These are phyloP conservation scores for Operophtera brumata DNA, from an alignment of 2,888 invertebrate genomes.

Conservation along the genomic window DNA sequence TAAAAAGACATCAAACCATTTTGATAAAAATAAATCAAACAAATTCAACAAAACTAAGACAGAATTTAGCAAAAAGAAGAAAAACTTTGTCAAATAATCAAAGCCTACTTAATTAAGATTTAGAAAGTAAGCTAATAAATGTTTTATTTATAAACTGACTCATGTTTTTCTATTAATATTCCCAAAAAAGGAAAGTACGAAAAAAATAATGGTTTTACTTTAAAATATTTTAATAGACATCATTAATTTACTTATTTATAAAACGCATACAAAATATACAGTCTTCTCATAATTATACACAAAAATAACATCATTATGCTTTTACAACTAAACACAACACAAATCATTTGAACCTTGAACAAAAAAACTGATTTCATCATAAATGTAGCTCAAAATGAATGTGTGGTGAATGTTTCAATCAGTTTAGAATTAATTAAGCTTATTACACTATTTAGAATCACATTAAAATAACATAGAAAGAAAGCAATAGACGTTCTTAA, in stretches of 20 bases:
- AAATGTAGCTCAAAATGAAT: too few relatives aligned
- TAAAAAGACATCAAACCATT: slow-evolving; percentile 32
- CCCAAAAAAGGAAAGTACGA: too few relatives aligned
- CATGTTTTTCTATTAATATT: too few relatives aligned
- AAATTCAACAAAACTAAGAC: slow-evolving; percentile 33
- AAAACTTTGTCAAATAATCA: slow-evolving; percentile 29
- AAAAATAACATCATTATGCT: slow-evolving; percentile 42
- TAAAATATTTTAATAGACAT: slow-evolving; percentile 14
- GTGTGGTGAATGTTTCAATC: too few relatives aligned
- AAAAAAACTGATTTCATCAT: background rate
- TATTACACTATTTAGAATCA: too few relatives aligned
- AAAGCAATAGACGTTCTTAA: background rate
- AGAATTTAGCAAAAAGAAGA: slow-evolving; percentile 21
- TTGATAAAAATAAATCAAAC: slow-evolving; percentile 38
- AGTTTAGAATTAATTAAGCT: too few relatives aligned
- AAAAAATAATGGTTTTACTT: slow-evolving; percentile 23
- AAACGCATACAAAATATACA: slow-evolving; percentile 74
- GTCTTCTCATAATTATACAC: slow-evolving; percentile 67
- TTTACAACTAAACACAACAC: background rate
- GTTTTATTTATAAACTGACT: background rate
- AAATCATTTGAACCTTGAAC: background rate
- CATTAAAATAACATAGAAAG: too few relatives aligned
- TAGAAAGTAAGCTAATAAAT: background rate
- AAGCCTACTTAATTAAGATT: slow-evolving; percentile 15
- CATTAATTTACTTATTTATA: slow-evolving; percentile 17